These are phyloP conservation scores for Lycocerus yunnanus DNA, from an alignment of 2,888 invertebrate genomes.

Conservation along the genomic window DNA sequence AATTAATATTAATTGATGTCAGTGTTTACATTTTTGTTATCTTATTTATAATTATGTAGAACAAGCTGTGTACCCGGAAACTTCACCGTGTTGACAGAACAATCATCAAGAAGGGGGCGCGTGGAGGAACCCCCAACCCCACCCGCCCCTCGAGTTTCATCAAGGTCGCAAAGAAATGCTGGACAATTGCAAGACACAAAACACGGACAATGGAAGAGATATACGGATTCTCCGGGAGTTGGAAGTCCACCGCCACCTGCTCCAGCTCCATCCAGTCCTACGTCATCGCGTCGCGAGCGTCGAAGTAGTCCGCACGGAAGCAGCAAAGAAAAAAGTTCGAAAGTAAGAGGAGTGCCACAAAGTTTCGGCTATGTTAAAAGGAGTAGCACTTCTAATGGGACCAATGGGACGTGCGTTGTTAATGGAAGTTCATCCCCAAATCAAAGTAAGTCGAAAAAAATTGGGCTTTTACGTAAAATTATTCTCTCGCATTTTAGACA, in stretches of 20 bases:
- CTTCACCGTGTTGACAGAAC: conserved; percentile 61
- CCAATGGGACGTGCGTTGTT: conserved; percentile 41
- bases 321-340: conserved; percentile 62
- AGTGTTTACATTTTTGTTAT: conserved; percentile 1
- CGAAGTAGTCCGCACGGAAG: conserved; percentile 52
- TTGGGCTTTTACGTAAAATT: background rate
- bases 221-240: conserved; percentile 68
- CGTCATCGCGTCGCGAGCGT: conserved; percentile 52
- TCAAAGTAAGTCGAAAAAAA: conserved; percentile 12
- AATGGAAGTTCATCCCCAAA: conserved; percentile 51
- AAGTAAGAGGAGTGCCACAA: conserved; percentile 74
- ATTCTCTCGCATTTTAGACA: conserved; percentile 39
- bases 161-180: conserved; percentile 44
- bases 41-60: conserved; percentile 39
- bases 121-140: conserved; percentile 59
- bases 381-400: conserved; percentile 60
- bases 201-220: conserved; percentile 65
- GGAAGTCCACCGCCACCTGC: conserved; percentile 64
- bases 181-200: conserved; percentile 42
- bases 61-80: conserved; percentile 52
- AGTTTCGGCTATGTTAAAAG: conserved; percentile 86
- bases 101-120: conserved; percentile 61
- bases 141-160: conserved; percentile 47
- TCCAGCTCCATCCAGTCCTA: conserved; percentile 57
- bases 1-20: background rate